Conservation (phyloP, 1,140 invertebrate genomes). For the Drosophila lowei region DNA sequence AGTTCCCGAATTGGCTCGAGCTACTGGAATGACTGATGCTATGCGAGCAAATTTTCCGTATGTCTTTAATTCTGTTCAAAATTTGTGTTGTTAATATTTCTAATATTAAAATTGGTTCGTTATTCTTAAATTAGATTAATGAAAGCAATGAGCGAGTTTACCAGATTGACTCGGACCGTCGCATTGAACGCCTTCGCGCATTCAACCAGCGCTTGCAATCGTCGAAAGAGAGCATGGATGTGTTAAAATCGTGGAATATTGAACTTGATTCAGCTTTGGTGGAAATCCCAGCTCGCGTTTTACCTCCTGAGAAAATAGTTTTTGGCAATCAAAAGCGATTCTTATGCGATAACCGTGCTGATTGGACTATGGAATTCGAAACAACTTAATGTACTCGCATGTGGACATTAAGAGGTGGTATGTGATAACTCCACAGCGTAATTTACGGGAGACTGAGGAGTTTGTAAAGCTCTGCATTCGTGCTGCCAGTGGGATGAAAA, state of each 20-base stretch:
- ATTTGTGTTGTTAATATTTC: constrained; percentile 71
- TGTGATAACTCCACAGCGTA: constrained; percentile 84
- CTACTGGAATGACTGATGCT: constrained; percentile 87
- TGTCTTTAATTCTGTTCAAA: background rate
- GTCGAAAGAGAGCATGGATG: constrained; percentile 83
- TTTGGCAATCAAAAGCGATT: constrained; percentile 33
- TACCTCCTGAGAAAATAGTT: constrained; percentile 84
- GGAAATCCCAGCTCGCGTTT: constrained; percentile 85
- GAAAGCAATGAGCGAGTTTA: constrained; percentile 86
- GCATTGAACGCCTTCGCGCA: constrained; percentile 86
- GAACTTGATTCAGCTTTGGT: constrained; percentile 85
- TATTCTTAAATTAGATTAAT: constrained; percentile 84
- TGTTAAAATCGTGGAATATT: constrained; percentile 87
- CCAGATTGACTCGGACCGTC: constrained; percentile 85
- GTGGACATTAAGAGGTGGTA: constrained; percentile 83
- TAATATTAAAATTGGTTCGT: constrained; percentile 31
- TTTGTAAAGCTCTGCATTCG: constrained; percentile 84
- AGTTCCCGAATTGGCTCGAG: constrained; percentile 89
- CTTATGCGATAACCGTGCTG: constrained; percentile 69
- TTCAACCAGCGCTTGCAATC: constrained; percentile 86
- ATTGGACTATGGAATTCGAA: constrained; percentile 85
- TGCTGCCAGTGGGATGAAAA: constrained; percentile 83
- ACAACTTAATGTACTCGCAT: constrained; percentile 76
- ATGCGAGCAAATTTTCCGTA: constrained; percentile 85
- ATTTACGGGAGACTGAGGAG: constrained; percentile 82